These are phyloP conservation scores for Acropora tenuis DNA, from an alignment of 64 coral and sea anemone genomes.

Conservation along the genomic window DNA sequence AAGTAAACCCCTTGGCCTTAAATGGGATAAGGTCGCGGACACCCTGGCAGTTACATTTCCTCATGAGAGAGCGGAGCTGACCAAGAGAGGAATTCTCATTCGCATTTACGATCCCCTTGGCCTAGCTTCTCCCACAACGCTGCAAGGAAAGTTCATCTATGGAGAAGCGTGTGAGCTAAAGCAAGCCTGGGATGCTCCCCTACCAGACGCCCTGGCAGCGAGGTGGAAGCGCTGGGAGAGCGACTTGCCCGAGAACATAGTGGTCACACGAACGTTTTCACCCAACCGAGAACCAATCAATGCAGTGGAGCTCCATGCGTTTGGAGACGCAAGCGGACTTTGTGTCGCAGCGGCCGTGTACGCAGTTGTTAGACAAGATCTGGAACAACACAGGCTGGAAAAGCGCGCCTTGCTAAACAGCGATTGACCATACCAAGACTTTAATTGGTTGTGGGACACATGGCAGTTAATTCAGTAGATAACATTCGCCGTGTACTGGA, in stretches of 20 bases:
- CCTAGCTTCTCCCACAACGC: slow-evolving; percentile 8
- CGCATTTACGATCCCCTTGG: slow-evolving; percentile 41
- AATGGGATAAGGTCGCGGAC: slow-evolving; percentile 25
- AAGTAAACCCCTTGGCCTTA: slow-evolving; percentile 29
- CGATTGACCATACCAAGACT: slow-evolving; percentile 39
- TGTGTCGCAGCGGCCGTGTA: slow-evolving; percentile 9
- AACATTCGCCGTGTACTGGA: slow-evolving; percentile 12
- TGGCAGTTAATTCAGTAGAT: slow-evolving; percentile 19
- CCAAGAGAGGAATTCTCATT: slow-evolving; percentile 43
- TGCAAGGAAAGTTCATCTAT: slow-evolving; percentile 31
- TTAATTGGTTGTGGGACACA: neutral
- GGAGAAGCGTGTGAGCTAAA: slow-evolving; percentile 11
- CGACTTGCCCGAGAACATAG: neutral
- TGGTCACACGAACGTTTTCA: neutral
- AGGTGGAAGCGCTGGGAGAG: slow-evolving; percentile 31
- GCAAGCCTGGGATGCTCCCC: slow-evolving; percentile 18
- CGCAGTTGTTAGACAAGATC: slow-evolving; percentile 1
- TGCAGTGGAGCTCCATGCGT: slow-evolving; percentile 12
- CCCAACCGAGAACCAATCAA: slow-evolving; percentile 12
- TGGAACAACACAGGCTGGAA: slow-evolving; percentile 17
- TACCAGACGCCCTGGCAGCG: neutral
- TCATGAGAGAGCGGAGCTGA: neutral
- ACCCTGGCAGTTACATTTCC: neutral
- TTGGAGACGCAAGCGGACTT: slow-evolving; percentile 14
- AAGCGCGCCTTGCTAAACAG: slow-evolving; percentile 43